phyloP scores from a whole-genome alignment of 2,888 invertebrate species.

The Epistrophella euchroma region DNA sequence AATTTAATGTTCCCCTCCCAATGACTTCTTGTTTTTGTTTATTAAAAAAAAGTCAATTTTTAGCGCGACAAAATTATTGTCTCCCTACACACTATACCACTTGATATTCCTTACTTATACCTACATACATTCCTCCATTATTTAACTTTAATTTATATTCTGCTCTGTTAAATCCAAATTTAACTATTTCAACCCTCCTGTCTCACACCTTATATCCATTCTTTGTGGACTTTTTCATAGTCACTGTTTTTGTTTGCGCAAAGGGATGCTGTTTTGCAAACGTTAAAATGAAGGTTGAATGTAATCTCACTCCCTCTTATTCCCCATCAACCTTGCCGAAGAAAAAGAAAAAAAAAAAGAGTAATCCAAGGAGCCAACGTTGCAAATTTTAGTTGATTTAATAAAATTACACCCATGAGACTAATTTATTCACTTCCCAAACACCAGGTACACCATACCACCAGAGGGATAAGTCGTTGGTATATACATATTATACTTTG shows the following conservation, averaged over 20 bases:
- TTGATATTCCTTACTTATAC: conserved; percentile 1
- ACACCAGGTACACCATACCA: conserved; percentile 61
- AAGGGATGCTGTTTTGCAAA: conserved; percentile 72
- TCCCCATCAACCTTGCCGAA: neutral
- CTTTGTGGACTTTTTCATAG: conserved; percentile 21
- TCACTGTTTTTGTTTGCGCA: conserved; percentile 58
- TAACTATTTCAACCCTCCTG: conserved; percentile 60
- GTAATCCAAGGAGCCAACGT: conserved; percentile 78
- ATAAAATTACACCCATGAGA: conserved; percentile 83
- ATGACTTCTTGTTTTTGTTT: neutral
- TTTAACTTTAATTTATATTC: conserved; percentile 76
- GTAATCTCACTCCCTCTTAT: conserved; percentile 49
- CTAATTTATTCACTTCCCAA: conserved; percentile 81
- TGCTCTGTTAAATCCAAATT: conserved; percentile 71
- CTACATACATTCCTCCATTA: conserved; percentile 50
- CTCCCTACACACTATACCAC: neutral
- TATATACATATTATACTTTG: conserved; percentile 15
- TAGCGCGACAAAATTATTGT: conserved; percentile 32
- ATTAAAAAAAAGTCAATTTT: conserved; percentile 15
- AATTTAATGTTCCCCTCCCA: conserved; percentile 2
- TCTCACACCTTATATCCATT: conserved; percentile 28
- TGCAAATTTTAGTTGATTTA: conserved; percentile 83
- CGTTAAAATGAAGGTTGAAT: conserved; percentile 46
- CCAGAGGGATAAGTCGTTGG: conserved; percentile 28
- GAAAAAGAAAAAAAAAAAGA: conserved; percentile 11